Evolutionary conservation across 2,888 invertebrate species (phyloP), one percentile per base, ranked within the genome.

Genomic region (Nematopogon swammerdamellus): DNA sequence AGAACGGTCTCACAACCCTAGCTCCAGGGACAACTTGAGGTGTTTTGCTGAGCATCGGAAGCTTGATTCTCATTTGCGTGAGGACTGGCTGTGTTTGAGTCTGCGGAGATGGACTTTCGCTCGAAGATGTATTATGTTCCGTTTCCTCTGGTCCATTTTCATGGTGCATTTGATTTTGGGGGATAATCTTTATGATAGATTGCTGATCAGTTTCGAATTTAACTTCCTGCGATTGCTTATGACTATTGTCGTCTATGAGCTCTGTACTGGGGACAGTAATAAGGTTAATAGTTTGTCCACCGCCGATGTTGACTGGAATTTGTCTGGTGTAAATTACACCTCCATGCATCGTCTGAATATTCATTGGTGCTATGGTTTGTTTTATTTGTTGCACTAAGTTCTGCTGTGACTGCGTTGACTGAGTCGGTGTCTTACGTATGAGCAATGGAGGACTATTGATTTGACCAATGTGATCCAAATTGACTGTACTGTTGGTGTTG

Each of bases 241-340:
- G 70, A 49, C 59, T 62, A 1, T 67, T 57, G 19, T 81, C 80
- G 25, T 80, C 75, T 1, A 71, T 58, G 2, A 74, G 57, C 50
- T 81, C 81, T 3, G 77, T 72, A 53, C 70, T 80, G 2, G 80
- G 80, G 14, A 81, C 72, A 36, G 82, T 79, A 56, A 83, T 81
- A 51, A 85, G 63, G 62, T 84, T 83, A 45, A 85, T 83, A 1
- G 84, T 82, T 66, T 85, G 83, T 43, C 81, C 71, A 44, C 80
- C 69, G 17, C 76, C 72, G 44, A 81, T 65, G 59, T 85, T 84
- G 0, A 86, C 86, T 1, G 87, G 87, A 58, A 87, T 84, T 69
- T 88, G 88, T 55, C 88, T 81, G 48, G 88, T 85, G 61, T 88
- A 88, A 57, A 88, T 88, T 1, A 88, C 88, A 47, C 86, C 84